Base-by-base conservation (phyloP, 1,140 invertebrate species). In the Spodoptera frugiperda region DNA sequence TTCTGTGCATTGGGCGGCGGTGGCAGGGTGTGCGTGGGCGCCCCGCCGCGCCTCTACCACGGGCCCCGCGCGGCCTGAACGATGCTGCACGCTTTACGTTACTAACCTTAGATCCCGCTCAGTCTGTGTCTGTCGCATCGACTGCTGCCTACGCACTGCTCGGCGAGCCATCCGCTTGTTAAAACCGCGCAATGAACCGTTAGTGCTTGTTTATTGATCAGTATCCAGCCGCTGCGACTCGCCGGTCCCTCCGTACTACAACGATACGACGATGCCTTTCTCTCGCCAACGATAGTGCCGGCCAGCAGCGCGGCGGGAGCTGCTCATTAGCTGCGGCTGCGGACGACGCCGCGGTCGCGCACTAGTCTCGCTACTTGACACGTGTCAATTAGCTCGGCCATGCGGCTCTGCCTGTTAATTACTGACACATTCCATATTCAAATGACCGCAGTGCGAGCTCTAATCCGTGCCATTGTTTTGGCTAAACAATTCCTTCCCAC, bases 401-500 rank as follows among this genome's bases (percentile, higher is more conserved):
- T 25, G 25, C 25, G 25, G 25, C 25, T 2, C 44, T 44, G 21
- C 25, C 48, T 51, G 21, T 44, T 74, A 74, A 63, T 61, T 74
- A 71, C 53, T 46, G 11, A 9, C 17, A 15, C 33, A 71, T 55
- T 71, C 55, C 39, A 53, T 46, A 74, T 63, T 74, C 72, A 74
- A 74, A 74, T 54, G 15, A 54, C 21, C 68, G 17, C 21, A 44
- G 39, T 48, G 72, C 25, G 54, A 59, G 70, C 44, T 49, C 6
- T 74, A 55, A 57, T 75, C 79, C 76, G 71, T 3, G 65, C 78
- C 53, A 82, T 83, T 83, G 84, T 83, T 78, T 44, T 63, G 44
- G 48, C 33, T 78, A 79, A 81, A 82, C 81, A 81, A 84, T 84
- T 68, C 70, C 61, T 81, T 78, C 77, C 82, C 73, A 70, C 46